Percentiles rank a stretch among this genome's conserved stretches.
These are phyloP conservation scores for Melipona bicolor DNA, from an alignment of 2,888 invertebrate genomes.

Conservation along the genomic window DNA sequence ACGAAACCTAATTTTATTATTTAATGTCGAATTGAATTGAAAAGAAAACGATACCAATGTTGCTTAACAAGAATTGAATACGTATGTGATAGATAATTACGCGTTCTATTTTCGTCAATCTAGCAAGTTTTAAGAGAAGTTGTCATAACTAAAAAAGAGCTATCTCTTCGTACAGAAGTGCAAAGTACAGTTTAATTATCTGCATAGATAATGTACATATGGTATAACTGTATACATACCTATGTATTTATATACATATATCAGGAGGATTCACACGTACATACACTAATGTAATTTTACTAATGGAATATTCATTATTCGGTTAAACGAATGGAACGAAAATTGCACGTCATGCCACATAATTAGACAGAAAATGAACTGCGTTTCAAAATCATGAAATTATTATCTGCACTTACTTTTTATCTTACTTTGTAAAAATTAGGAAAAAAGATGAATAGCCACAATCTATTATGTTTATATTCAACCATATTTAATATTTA, in stretches of 20 bases:
- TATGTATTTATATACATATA: background rate
- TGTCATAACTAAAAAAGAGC: background rate
- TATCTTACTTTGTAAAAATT: background rate
- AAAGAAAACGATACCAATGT: too few relatives aligned
- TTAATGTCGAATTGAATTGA: too few relatives aligned
- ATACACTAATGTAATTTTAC: background rate
- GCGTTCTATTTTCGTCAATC: too few relatives aligned
- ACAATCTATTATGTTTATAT: too few relatives aligned
- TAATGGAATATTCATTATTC: conserved; percentile 6
- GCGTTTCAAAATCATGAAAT: background rate
- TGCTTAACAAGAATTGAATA: too few relatives aligned
- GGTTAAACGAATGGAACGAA: background rate
- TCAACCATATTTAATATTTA: too few relatives aligned
- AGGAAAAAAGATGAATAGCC: background rate
- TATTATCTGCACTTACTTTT: background rate
- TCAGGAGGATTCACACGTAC: background rate
- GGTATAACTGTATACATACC: background rate
- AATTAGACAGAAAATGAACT: background rate
- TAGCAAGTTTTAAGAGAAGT: too few relatives aligned
- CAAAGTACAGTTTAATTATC: background rate
- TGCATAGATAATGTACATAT: background rate
- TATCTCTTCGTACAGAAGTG: background rate
- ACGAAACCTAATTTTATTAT: too few relatives aligned
- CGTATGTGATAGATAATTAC: too few relatives aligned
- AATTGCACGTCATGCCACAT: too few relatives aligned